A percentile compares a stretch with the other conserved stretches of the same genome.
These are phyloP conservation scores for Orestias chungarensis DNA, from an alignment of 2,797 vertebrate genomes.

Conservation along the genomic window DNA sequence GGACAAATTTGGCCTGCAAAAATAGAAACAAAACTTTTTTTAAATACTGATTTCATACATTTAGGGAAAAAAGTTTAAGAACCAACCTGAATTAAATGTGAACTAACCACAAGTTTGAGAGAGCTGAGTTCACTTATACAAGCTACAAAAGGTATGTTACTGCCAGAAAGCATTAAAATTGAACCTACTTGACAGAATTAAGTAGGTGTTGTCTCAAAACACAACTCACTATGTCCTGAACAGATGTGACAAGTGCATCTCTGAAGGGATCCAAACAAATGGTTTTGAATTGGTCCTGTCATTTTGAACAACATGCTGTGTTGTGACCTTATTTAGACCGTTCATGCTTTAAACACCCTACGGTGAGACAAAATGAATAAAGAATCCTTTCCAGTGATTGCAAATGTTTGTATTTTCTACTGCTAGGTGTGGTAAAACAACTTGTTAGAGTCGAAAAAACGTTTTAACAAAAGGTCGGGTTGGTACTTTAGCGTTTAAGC, in stretches of 20 bases:
- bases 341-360: background rate
- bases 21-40: background rate
- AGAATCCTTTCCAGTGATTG: background rate
- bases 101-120: background rate
- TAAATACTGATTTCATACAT: background rate
- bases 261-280: background rate
- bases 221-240: background rate
- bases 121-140: background rate
- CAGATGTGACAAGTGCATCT: background rate
- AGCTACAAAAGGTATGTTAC: background rate
- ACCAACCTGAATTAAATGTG: background rate
- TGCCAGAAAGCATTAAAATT: background rate
- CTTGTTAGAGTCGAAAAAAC: background rate
- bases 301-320: background rate
- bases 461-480: background rate
- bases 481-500: no score
- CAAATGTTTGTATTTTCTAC: background rate
- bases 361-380: background rate
- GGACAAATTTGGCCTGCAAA: background rate
- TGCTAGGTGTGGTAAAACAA: background rate
- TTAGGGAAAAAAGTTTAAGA: background rate
- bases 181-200: background rate
- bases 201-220: background rate
- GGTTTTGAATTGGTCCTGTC: background rate
- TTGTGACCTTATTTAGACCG: background rate